Percentiles rank a stretch among this genome's conserved stretches.
Evolutionary conservation across 2,888 invertebrate genomes (phyloP).

Genomic region (Spicauda simplicius): DNA sequence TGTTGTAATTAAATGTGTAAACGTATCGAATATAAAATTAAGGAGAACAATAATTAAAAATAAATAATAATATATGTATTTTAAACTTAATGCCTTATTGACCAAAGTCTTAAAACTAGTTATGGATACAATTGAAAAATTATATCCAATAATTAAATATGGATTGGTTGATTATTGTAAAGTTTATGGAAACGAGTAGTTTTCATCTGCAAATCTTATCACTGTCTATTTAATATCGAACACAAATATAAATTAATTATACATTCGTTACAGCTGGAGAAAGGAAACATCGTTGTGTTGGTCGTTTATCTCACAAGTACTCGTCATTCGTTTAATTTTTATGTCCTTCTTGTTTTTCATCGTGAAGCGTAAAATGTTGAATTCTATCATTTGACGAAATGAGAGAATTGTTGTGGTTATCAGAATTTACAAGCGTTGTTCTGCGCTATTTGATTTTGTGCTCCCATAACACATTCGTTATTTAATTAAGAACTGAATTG

Average conservation of each 20-base stretch:
- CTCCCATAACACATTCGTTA: too few relatives aligned
- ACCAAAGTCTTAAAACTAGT: constrained; percentile 85
- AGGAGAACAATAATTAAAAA: constrained; percentile 83
- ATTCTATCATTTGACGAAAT: too few relatives aligned
- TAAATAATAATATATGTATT: constrained; percentile 72
- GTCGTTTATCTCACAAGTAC: constrained; percentile 13
- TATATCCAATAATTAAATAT: constrained; percentile 73
- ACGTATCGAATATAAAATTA: constrained; percentile 77
- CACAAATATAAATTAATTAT: constrained; percentile 24
- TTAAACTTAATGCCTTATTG: constrained; percentile 85
- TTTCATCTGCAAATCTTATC: constrained; percentile 73
- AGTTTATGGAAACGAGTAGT: constrained; percentile 72
- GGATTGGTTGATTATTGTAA: constrained; percentile 81
- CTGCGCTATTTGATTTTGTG: too few relatives aligned
- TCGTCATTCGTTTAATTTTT: neutral
- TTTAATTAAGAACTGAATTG: too few relatives aligned
- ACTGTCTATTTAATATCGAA: constrained; percentile 58
- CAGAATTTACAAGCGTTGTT: too few relatives aligned
- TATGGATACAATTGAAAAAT: constrained; percentile 73
- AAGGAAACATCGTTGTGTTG: constrained; percentile 49
- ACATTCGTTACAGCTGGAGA: constrained; percentile 30
- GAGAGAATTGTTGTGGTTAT: too few relatives aligned
- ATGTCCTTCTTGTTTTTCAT: neutral
- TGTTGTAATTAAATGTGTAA: constrained; percentile 70
- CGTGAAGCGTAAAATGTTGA: too few relatives aligned